These are phyloP conservation scores for Protonemura montana DNA, from an alignment of 2,888 invertebrate species.

Conservation along the genomic window DNA sequence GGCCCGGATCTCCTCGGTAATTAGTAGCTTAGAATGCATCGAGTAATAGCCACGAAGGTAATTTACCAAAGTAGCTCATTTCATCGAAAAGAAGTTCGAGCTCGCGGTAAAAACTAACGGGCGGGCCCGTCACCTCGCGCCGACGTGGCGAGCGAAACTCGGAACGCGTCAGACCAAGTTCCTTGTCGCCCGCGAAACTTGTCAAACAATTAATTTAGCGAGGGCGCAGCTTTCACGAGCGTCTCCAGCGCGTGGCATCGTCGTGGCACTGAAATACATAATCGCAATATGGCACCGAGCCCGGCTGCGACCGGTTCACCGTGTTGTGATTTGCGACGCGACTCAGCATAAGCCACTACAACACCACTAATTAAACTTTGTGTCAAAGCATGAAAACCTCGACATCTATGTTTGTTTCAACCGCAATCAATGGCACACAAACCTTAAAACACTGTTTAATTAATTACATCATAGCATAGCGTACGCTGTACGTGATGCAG, in stretches of 20 bases:
- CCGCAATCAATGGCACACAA: constrained; percentile 38
- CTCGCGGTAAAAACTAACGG: background rate
- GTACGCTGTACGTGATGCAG: constrained; percentile 27
- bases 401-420: constrained; percentile 23
- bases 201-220: constrained; percentile 7
- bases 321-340: constrained; percentile 25
- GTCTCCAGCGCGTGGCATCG: background rate
- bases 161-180: background rate
- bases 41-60: background rate
- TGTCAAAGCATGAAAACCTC: constrained; percentile 36
- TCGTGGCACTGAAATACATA: background rate
- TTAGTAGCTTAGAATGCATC: background rate
- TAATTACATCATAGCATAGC: constrained; percentile 38
- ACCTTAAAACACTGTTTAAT: constrained; percentile 36
- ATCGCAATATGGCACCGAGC: background rate
- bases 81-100: background rate
- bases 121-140: background rate
- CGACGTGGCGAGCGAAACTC: background rate
- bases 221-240: background rate
- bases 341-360: constrained; percentile 23
- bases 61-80: background rate
- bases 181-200: background rate
- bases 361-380: constrained; percentile 37
- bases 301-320: too few relatives aligned
- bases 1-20: background rate